Percentiles rank a stretch among this genome's conserved stretches.
These are phyloP conservation scores for Emydoidea blandingii DNA, from an alignment of 2,797 vertebrate genomes.

Conservation along the genomic window DNA sequence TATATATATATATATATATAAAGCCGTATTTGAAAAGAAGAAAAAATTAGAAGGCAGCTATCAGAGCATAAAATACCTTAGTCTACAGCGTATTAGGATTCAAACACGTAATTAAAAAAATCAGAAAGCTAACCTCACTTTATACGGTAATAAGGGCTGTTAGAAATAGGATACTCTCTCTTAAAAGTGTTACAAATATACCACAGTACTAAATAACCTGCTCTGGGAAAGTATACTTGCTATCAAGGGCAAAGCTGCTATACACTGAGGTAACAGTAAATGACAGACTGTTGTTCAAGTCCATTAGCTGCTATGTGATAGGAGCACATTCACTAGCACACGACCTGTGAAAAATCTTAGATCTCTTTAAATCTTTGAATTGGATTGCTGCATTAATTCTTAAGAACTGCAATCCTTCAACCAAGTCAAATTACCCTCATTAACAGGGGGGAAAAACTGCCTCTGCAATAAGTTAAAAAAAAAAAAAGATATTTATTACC, in stretches of 20 bases:
- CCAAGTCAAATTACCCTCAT: constrained; percentile 99
- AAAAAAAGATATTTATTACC: constrained; percentile 95
- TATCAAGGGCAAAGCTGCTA: constrained; percentile 97
- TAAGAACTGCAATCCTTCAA: constrained; percentile 99
- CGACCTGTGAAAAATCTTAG: constrained; percentile 99
- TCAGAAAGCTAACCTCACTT: constrained; percentile 81
- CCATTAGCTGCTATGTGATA: constrained; percentile 99
- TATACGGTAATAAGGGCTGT: constrained; percentile 79
- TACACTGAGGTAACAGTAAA: constrained; percentile 87
- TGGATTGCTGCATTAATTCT: constrained; percentile 99
- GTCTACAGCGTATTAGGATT: constrained; percentile 74
- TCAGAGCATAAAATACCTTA: constrained; percentile 64
- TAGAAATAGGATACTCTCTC: constrained; percentile 81
- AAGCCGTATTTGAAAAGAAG: constrained; percentile 12
- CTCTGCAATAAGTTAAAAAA: constrained; percentile 95
- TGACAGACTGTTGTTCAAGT: constrained; percentile 99
- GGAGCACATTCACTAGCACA: constrained; percentile 94
- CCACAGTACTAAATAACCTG: constrained; percentile 90
- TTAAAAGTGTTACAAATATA: constrained; percentile 83
- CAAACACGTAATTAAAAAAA: constrained; percentile 81
- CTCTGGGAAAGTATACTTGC: constrained; percentile 84
- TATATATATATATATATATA: neutral
- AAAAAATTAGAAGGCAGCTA: constrained; percentile 56
- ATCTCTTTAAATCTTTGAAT: constrained; percentile 99
- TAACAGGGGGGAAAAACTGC: constrained; percentile 97